A percentile compares a stretch with the other conserved stretches of the same genome.
phyloP scores from a whole-genome alignment of 2,113 vertebrate species.

The Natator depressus region DNA sequence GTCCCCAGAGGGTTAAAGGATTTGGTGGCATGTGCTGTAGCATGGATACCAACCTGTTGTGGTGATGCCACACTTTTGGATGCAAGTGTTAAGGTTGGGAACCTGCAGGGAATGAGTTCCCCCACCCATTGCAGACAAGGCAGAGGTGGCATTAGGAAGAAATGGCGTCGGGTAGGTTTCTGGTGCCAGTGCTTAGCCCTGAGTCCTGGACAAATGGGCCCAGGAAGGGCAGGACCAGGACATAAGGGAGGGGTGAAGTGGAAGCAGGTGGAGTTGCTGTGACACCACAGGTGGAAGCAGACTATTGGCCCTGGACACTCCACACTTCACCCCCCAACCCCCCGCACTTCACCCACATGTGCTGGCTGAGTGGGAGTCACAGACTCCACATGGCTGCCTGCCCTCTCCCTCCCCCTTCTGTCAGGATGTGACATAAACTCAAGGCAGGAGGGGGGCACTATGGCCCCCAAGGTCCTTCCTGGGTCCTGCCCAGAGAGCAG shows the following conservation, averaged over 20 bases:
- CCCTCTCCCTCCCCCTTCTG: not conserved
- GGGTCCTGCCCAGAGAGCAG: not conserved
- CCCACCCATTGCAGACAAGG: not conserved
- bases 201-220: fast-evolving
- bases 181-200: not conserved
- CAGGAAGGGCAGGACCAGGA: not conserved
- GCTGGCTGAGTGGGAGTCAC: not conserved
- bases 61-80: not conserved
- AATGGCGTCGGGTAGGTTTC: not conserved
- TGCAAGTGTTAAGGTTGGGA: too few relatives aligned
- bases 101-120: not conserved
- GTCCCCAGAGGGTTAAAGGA: not conserved
- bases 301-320: not conserved
- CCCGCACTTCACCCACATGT: not conserved
- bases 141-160: not conserved
- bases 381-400: not conserved
- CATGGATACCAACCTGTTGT: not conserved
- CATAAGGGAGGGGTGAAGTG: not conserved
- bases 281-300: not conserved
- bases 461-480: not conserved
- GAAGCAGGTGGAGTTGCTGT: not conserved
- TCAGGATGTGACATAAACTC: not conserved
- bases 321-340: not conserved
- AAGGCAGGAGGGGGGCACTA: not conserved
- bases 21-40: too few relatives aligned